Percentiles rank a stretch among this genome's conserved stretches.
Evolutionary conservation across 2,113 vertebrate genomes (phyloP).

Genomic region (Alces alces): DNA sequence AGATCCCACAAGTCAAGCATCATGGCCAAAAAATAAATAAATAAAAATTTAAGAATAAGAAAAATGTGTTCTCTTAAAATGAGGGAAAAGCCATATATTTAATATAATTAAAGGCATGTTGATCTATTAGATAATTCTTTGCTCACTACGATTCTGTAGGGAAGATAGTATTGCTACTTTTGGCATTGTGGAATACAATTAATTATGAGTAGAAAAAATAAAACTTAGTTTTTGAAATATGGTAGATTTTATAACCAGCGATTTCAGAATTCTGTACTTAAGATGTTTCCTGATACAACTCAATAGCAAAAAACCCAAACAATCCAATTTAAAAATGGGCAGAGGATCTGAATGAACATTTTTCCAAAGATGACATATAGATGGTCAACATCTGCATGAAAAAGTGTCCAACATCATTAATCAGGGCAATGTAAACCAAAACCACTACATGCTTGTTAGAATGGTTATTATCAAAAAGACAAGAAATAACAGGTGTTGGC

Average conservation of each 20-base stretch:
- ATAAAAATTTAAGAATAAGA: background rate
- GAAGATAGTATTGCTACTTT: slow-evolving; percentile 14
- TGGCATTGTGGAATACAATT: background rate
- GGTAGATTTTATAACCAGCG: background rate
- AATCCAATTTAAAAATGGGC: background rate
- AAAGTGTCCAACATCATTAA: background rate
- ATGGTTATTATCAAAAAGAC: background rate
- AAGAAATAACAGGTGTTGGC: background rate
- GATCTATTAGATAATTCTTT: slow-evolving; percentile 9
- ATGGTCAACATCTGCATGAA: background rate
- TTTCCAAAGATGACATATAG: background rate
- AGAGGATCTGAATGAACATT: background rate
- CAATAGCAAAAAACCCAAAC: background rate
- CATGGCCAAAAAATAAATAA: background rate
- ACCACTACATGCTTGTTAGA: background rate
- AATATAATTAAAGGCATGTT: slow-evolving; percentile 11
- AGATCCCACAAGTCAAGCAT: background rate
- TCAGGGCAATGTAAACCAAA: background rate
- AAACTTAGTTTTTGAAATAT: slow-evolving; percentile 5
- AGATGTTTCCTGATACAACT: background rate
- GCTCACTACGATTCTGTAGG: background rate
- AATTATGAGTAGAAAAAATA: background rate
- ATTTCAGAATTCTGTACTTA: slow-evolving; percentile 25
- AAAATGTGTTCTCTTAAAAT: background rate
- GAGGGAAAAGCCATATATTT: background rate